Base-by-base conservation (phyloP, 2,888 invertebrate species). In the Ormyrus pomaceus region DNA sequence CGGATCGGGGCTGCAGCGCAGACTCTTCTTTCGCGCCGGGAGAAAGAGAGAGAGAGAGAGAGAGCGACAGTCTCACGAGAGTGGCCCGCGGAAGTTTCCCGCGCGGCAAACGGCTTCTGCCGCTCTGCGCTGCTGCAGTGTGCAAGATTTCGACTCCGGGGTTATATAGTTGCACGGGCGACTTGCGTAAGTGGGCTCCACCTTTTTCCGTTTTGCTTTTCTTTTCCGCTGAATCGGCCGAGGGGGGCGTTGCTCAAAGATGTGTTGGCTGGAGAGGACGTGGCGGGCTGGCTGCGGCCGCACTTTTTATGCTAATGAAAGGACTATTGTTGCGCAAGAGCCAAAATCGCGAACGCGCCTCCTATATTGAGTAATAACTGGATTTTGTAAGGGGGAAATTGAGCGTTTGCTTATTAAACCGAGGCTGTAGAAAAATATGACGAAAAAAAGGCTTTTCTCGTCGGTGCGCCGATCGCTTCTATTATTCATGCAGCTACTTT, bases 241-340 rank as follows among this genome's bases (percentile, higher is more conserved):
- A 62, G 62, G 9, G 50, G 55, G 11, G 50, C 65, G 34, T 59
- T n/a, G 64, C n/a, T 56, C 56, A 56, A 50, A 59, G 62, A 68
- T 69, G 50, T 59, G 51, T 66, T n/a, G 45, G 68, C 68, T 75
- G 56, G 34, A 34, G 34, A 34, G 34, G 34, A 34, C 11, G 45
- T 10, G 59, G 59, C 13, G 11, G 8, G 78, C 72, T 59, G 19
- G 19, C 5, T 11, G 2, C 46, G 71, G 9, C 48, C 34, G 19
- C 10, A 50, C 68, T 78, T 72, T 73, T 73, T 53, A 79, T 79
- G 79, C 75, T 70, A 75, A 79, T 69, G 65, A 70, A 46, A 34
- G 34, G 34, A 34, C 34, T 34, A 34, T 34, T 34, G 34, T 34
- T 34, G 34, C 34, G 34, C 34, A 34, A 34, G 0, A 4, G 34